These are phyloP conservation scores for Volucella bombylans DNA, from an alignment of 2,888 invertebrate species.

Conservation along the genomic window DNA sequence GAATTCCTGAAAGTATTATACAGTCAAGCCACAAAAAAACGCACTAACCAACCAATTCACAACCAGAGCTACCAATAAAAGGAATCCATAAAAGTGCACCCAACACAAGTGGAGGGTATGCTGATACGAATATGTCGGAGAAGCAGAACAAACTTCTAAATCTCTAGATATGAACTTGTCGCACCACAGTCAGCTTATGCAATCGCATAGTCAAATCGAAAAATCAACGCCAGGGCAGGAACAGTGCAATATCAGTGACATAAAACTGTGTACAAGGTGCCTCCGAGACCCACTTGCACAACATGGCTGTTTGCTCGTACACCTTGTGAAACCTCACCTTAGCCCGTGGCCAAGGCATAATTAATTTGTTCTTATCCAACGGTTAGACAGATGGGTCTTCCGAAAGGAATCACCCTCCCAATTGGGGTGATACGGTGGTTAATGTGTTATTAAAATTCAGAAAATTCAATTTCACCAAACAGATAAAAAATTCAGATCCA, in stretches of 20 bases:
- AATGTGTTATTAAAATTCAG: conserved; percentile 10
- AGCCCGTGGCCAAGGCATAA: neutral
- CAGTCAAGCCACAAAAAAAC: conserved; percentile 4
- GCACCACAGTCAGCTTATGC: conserved; percentile 23
- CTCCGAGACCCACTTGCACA: conserved; percentile 35
- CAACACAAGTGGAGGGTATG: conserved; percentile 8
- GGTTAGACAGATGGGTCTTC: neutral
- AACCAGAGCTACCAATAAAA: conserved; percentile 25
- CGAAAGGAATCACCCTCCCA: neutral
- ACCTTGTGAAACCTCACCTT: conserved; percentile 15
- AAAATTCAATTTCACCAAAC: conserved; percentile 21
- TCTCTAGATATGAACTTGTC: neutral
- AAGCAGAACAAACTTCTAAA: conserved; percentile 23
- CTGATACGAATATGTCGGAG: neutral
- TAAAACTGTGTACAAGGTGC: conserved; percentile 18
- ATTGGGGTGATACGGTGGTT: neutral
- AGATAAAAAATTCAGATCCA: conserved; percentile 9
- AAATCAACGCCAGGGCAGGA: conserved; percentile 42
- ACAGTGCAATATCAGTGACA: conserved; percentile 9
- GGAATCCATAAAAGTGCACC: conserved; percentile 61
- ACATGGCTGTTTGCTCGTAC: neutral
- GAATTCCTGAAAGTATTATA: conserved; percentile 48
- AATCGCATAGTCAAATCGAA: conserved; percentile 40
- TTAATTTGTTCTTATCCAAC: neutral
- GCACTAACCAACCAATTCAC: neutral